A percentile compares a stretch with the other conserved stretches of the same genome.
Conservation (phyloP, 2,113 vertebrate species). For the Pao palembangensis region DNA sequence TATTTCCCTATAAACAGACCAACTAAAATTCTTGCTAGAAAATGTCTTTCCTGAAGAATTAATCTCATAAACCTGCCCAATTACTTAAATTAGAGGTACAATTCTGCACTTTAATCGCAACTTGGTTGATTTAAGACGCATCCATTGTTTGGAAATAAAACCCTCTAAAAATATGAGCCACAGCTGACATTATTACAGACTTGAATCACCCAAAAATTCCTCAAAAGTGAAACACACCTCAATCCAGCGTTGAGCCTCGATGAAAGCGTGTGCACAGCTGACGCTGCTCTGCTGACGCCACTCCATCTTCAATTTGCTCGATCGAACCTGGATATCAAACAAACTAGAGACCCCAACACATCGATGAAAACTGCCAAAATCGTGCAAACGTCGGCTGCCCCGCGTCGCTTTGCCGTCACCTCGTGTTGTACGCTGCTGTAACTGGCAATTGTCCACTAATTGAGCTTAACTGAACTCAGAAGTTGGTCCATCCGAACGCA, state of each 20-base stretch:
- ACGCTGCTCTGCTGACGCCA: conserved; percentile 79
- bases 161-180: too few species aligned
- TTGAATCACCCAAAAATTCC: too few species aligned
- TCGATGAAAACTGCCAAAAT: too few species aligned
- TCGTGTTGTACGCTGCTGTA: background rate
- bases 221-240: conserved; percentile 73
- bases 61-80: too few species aligned
- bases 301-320: conserved; percentile 70
- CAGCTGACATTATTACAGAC: too few species aligned
- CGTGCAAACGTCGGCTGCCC: too few species aligned
- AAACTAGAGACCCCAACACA: background rate
- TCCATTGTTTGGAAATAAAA: too few species aligned
- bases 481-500: too few species aligned
- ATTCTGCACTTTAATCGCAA: too few species aligned
- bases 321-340: background rate
- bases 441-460: conserved; percentile 29
- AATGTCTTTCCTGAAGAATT: background rate
- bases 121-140: too few species aligned
- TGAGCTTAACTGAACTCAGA: conserved; percentile 5
- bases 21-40: too few species aligned
- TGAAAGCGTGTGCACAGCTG: conserved; percentile 81
- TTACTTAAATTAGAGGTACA: too few species aligned
- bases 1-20: background rate
- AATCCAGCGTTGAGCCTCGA: conserved; percentile 86
- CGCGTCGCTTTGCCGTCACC: conserved; percentile 6